phyloP scores from a whole-genome alignment of 2,113 vertebrate genomes.

The Neolamprologus devosi region DNA sequence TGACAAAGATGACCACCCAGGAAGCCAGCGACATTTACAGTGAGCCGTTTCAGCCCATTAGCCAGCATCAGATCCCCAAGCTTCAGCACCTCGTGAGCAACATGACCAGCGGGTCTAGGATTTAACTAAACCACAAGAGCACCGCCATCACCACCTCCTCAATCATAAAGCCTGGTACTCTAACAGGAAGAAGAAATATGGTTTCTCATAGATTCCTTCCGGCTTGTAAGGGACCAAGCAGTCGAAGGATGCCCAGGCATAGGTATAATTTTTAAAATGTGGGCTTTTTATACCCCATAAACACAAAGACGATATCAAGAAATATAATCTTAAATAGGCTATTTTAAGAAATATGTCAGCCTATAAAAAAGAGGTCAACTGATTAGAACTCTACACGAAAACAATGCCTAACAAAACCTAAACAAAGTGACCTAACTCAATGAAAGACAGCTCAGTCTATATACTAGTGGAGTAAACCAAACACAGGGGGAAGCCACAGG shows the following conservation, averaged over 20 bases:
- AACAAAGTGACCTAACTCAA: not conserved
- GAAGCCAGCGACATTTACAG: conserved; percentile 29
- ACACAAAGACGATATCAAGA: not conserved
- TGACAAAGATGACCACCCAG: conserved; percentile 60
- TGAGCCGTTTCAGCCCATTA: conserved; percentile 50
- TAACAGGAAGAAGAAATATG: conserved; percentile 13
- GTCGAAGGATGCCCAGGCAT: not conserved
- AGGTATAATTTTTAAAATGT: not conserved
- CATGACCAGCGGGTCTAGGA: conserved; percentile 15
- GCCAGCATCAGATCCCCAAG: conserved; percentile 25
- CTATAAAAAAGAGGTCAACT: not conserved
- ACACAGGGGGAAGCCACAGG: not conserved
- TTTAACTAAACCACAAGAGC: conserved; percentile 32
- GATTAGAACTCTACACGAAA: not conserved
- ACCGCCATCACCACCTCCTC: not conserved
- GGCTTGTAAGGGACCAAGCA: not conserved
- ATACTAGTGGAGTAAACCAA: not conserved
- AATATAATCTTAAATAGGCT: not conserved
- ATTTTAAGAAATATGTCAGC: not conserved
- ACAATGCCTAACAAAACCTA: not conserved
- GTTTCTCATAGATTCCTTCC: not conserved
- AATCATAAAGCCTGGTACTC: conserved; percentile 15
- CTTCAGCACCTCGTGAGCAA: conserved; percentile 41
- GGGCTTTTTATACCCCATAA: not conserved
- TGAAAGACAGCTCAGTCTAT: not conserved